Evolutionary conservation across 2,797 vertebrate genomes (phyloP).

Genomic region (Florisuga fusca): DNA sequence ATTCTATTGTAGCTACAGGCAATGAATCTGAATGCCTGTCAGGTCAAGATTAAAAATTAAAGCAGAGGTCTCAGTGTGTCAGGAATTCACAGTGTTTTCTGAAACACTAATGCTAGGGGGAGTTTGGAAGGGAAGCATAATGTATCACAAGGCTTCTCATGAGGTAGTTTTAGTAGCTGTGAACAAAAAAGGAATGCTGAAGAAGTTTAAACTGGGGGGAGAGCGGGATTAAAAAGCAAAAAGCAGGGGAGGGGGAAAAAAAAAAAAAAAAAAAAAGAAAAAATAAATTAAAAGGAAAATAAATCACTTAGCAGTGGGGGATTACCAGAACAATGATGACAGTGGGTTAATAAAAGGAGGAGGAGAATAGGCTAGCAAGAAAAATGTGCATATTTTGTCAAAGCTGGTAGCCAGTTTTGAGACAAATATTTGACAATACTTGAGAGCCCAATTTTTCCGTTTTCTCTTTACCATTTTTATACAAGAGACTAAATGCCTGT

Average conservation of each 20-base stretch:
- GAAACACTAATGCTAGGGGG: not conserved
- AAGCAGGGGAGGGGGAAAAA: no score
- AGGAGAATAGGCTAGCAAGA: not conserved
- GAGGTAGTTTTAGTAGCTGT: not conserved
- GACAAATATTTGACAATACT: not conserved
- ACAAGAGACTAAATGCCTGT: not conserved
- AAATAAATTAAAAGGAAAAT: not conserved
- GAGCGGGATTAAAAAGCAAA: no score
- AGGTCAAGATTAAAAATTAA: slow-evolving; percentile 59
- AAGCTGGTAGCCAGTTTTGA: not conserved
- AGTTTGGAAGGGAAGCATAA: not conserved
- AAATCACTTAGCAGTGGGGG: not conserved
- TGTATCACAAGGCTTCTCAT: not conserved
- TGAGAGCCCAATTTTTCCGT: not conserved
- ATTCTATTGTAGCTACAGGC: slow-evolving; percentile 14
- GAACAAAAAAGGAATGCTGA: not conserved
- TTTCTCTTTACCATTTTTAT: not conserved
- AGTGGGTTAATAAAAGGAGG: not conserved
- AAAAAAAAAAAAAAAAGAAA: no score
- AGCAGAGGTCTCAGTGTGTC: slow-evolving; percentile 13
- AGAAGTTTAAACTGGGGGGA: not conserved
- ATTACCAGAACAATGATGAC: not conserved
- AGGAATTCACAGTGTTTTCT: slow-evolving; percentile 3
- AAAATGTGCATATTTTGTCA: not conserved
- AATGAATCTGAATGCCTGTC: slow-evolving; percentile 36